Evolutionary conservation across 2,113 vertebrate species (phyloP), one percentile per base, ranked within the genome.

Genomic region (Macrotis lagotis): DNA sequence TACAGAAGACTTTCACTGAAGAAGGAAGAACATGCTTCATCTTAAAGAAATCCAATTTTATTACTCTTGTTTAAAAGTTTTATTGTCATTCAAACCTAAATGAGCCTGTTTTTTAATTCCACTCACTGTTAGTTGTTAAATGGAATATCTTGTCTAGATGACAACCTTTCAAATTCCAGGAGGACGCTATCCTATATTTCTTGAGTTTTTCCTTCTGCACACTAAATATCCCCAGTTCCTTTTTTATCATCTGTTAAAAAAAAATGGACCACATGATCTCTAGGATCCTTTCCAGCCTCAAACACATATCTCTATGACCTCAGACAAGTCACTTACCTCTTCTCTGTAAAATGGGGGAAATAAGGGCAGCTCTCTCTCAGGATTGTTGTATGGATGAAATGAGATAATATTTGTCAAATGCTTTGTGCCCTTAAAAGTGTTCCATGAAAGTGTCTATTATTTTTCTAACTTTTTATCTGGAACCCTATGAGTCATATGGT

Each of bases 101-200:
- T 44, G 37, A 2, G 16, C 14, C n/a, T 24, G 1, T 24, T 83
- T 83, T 22, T 44, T 83, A 2, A 1, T 83, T 74, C 37, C 14
- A 74, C 1, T n/a, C 66, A 74, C 10, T 59, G 28, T 28, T 31
- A 11, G 8, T 11, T 59, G 9, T 83, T 44, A 83, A 83, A 16
- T 37, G 31, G 14, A 74, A n/a, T 16, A n/a, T n/a, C 59, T 19
- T 5, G 0, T 6, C 3, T n/a, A 5, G 0, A 1, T 4, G 37
- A 66, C 31, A 66, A 16, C 12, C 59, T 37, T 66, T 66, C 14
- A n/a, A 4, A n/a, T 74, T 74, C 37, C 19, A 14, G 59, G 37
- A 74, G 12, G 59, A 4, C 3, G 4, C 31, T 66, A 37, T 31
- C 31, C 31, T 66, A 37, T 66, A 10, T 66, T 66, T 37, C 31